A percentile compares a stretch with the other conserved stretches of the same genome.
These are phyloP conservation scores for Diplodus sargus DNA, from an alignment of 2,797 vertebrate species.

Conservation along the genomic window DNA sequence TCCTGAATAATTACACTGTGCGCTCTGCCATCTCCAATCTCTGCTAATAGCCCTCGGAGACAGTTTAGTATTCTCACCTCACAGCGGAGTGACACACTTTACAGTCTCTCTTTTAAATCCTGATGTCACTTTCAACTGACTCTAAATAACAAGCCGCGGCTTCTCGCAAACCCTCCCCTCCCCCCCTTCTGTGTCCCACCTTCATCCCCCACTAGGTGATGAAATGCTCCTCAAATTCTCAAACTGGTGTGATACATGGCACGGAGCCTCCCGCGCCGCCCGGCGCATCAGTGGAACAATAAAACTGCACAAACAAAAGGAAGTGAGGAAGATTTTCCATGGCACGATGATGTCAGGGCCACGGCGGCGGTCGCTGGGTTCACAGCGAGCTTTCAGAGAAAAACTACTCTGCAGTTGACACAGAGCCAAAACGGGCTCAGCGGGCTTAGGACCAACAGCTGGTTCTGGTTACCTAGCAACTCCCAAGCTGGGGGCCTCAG, in stretches of 20 bases:
- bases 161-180: conserved; percentile 29
- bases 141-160: conserved; percentile 45
- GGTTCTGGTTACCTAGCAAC: conserved; percentile 89
- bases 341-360: conserved; percentile 78
- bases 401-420: conserved; percentile 67
- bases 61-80: conserved; percentile 49
- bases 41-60: conserved; percentile 50
- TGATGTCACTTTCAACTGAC: conserved; percentile 45
- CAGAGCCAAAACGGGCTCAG: conserved; percentile 72
- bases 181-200: neutral
- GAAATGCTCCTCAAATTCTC: conserved; percentile 55
- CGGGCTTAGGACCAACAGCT: conserved; percentile 82
- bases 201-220: conserved; percentile 48
- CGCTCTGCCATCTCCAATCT: conserved; percentile 54
- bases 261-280: conserved; percentile 47
- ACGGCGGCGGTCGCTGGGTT: conserved; percentile 65
- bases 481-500: conserved; percentile 75
- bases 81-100: conserved; percentile 52
- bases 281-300: conserved; percentile 75
- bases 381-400: conserved; percentile 70
- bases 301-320: conserved; percentile 84
- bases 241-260: conserved; percentile 49
- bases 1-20: conserved; percentile 63
- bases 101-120: conserved; percentile 36
- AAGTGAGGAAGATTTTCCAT: conserved; percentile 86